Evolutionary conservation across 2,888 invertebrate species (phyloP).

Genomic region (Lasius platythorax): DNA sequence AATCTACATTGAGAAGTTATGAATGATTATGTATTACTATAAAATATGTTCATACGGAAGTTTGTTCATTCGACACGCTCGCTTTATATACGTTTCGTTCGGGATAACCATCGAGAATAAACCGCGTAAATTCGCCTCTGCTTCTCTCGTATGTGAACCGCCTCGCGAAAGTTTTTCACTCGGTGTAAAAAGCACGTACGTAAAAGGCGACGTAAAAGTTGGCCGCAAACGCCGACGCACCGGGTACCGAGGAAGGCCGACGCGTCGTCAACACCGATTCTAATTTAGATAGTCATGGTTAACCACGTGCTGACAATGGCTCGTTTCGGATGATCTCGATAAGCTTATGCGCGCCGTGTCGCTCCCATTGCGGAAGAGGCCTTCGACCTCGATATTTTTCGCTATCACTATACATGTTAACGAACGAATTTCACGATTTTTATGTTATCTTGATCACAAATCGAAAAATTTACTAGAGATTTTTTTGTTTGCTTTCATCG

Average conservation of each 20-base stretch:
- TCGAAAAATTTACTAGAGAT: not conserved
- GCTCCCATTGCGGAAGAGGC: conserved; percentile 53
- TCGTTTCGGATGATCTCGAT: conserved; percentile 77
- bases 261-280: conserved; percentile 79
- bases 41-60: not conserved
- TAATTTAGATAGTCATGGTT: conserved; percentile 83
- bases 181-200: conserved; percentile 46
- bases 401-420: conserved; percentile 9
- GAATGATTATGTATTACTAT: not conserved
- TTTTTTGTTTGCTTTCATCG: not conserved
- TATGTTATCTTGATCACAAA: not conserved
- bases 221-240: conserved; percentile 43
- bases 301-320: conserved; percentile 81
- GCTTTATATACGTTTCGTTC: not conserved
- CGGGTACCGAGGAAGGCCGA: conserved; percentile 53
- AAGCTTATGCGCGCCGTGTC: conserved; percentile 65
- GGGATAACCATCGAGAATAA: not conserved
- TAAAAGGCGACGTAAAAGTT: conserved; percentile 54
- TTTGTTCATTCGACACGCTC: not conserved
- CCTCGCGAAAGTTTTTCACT: conserved; percentile 47
- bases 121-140: not conserved
- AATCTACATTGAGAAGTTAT: not conserved
- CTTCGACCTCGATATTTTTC: conserved; percentile 43
- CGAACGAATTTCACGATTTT: conserved; percentile 8
- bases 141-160: conserved; percentile 6